These are phyloP conservation scores for Columba livia DNA, from an alignment of 2,113 vertebrate genomes.

Conservation along the genomic window DNA sequence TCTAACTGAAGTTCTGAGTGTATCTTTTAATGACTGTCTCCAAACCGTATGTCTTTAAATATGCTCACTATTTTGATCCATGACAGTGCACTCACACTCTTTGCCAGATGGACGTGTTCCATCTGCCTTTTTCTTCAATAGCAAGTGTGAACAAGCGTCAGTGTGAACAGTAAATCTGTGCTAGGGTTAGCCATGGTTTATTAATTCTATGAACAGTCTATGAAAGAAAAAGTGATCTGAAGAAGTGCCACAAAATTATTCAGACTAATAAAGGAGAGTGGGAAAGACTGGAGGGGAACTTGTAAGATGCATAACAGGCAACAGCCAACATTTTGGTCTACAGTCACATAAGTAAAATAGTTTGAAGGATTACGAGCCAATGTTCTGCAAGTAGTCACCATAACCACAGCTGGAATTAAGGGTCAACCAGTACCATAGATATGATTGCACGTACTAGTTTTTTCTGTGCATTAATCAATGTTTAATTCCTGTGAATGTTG, in stretches of 20 bases:
- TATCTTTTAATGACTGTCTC: neutral
- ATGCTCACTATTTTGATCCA: neutral
- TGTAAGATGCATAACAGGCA: neutral
- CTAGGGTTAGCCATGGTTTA: neutral
- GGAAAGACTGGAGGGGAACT: neutral
- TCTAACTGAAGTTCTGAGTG: neutral
- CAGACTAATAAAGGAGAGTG: neutral
- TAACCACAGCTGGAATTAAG: neutral
- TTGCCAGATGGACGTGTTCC: neutral
- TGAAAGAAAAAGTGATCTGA: neutral
- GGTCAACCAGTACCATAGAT: accelerated
- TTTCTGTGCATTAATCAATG: neutral
- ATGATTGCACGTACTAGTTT: neutral
- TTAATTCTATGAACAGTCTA: neutral
- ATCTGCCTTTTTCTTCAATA: neutral
- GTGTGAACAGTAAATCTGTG: neutral
- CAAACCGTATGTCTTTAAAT: slow-evolving; percentile 2
- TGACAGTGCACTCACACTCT: neutral
- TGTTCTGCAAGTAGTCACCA: neutral
- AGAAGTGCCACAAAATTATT: neutral
- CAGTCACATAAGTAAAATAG: neutral
- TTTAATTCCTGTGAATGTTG: neutral
- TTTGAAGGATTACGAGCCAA: neutral
- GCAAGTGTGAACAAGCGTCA: neutral
- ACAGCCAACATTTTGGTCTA: neutral